Evolutionary conservation across 2,888 invertebrate genomes (phyloP).

Genomic region (Shargacucullia verbasci): DNA sequence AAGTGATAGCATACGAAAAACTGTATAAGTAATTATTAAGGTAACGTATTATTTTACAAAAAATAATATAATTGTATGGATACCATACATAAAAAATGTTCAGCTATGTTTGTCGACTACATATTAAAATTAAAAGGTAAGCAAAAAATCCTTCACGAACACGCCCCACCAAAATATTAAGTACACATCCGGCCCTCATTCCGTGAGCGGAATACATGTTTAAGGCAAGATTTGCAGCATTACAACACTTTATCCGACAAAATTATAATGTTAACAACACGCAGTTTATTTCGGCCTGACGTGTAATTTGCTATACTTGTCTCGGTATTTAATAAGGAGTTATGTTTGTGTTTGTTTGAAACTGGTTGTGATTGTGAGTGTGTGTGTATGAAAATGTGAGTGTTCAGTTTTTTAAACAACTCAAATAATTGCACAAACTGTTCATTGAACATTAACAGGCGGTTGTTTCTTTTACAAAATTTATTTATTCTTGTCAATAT

Average conservation of each 20-base stretch:
- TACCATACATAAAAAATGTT: too few relatives aligned
- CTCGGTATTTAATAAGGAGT: constrained; percentile 35
- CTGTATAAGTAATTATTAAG: too few relatives aligned
- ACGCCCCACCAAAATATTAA: constrained; percentile 8
- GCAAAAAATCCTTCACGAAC: constrained; percentile 8
- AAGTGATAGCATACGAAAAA: too few relatives aligned
- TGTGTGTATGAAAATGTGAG: not conserved
- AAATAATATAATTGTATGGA: too few relatives aligned
- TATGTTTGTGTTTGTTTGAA: constrained; percentile 5
- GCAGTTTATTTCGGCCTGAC: constrained; percentile 39
- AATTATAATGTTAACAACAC: constrained; percentile 48
- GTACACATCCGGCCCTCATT: constrained; percentile 15
- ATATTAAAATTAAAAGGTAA: constrained; percentile 1
- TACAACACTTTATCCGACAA: constrained; percentile 42
- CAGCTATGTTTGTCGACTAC: too few relatives aligned
- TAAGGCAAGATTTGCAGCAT: constrained; percentile 39
- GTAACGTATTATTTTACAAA: too few relatives aligned
- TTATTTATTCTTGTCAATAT: too few relatives aligned
- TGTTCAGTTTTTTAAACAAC: too few relatives aligned
- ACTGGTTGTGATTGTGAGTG: not conserved
- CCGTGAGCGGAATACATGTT: constrained; percentile 22
- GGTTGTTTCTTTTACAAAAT: too few relatives aligned
- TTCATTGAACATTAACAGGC: too few relatives aligned
- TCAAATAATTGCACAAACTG: too few relatives aligned
- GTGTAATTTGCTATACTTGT: constrained; percentile 39